Conservation (phyloP, 2,113 vertebrate species). For the Urocolius indicus region DNA sequence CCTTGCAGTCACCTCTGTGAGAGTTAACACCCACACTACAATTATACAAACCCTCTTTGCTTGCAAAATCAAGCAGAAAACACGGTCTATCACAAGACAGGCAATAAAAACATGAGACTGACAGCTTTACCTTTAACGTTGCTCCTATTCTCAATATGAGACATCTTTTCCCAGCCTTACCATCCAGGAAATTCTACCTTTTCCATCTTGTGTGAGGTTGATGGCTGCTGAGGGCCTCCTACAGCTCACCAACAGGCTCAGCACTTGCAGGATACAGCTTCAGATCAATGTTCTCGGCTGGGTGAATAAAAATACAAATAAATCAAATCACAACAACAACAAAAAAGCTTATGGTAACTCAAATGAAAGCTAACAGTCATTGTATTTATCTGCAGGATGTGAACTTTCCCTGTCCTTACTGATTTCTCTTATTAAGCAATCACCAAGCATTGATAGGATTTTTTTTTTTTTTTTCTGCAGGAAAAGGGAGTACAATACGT, state of each 20-base stretch:
- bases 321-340: constrained; percentile 15
- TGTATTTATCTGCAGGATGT: constrained; percentile 19
- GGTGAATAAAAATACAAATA: constrained; percentile 35
- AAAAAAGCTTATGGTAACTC: background rate
- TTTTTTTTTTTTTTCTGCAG: constrained; percentile 32
- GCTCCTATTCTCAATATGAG: background rate
- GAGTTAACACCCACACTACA: background rate
- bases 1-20: background rate
- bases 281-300: background rate
- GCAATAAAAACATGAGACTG: background rate
- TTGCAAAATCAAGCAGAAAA: constrained; percentile 8
- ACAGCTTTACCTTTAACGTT: background rate
- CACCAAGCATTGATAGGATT: constrained; percentile 23
- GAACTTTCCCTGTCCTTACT: constrained; percentile 17
- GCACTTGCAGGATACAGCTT: background rate
- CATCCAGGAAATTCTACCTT: background rate
- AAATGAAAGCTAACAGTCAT: background rate
- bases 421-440: constrained; percentile 55
- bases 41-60: background rate
- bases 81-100: background rate
- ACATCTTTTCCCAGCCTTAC: background rate
- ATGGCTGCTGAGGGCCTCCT: background rate
- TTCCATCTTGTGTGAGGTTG: background rate
- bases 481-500: constrained; percentile 15
- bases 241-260: background rate